These are phyloP conservation scores for Calephelis nemesis DNA, from an alignment of 1,140 invertebrate species.

Conservation along the genomic window DNA sequence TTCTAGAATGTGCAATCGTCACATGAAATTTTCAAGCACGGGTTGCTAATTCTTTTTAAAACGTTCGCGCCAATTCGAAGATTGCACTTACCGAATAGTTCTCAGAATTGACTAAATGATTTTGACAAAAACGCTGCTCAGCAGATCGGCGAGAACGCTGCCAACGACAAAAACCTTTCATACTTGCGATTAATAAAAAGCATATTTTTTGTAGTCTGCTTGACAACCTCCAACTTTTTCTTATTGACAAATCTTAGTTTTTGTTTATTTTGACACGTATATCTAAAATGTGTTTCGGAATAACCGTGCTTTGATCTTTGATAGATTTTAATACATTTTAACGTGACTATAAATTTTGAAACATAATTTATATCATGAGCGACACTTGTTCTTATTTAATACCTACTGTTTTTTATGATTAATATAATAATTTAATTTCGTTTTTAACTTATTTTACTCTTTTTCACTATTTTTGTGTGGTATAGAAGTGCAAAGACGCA, in stretches of 20 bases:
- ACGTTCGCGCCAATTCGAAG: constrained; percentile 30
- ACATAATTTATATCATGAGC: too few species aligned
- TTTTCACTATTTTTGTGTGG: too few species aligned
- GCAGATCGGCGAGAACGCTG: constrained; percentile 34
- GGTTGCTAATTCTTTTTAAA: constrained; percentile 45
- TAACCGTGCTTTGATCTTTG: neutral
- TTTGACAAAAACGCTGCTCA: constrained; percentile 50
- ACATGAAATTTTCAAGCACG: constrained; percentile 54
- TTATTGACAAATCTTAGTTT: constrained; percentile 13
- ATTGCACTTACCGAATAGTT: constrained; percentile 44
- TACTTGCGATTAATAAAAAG: constrained; percentile 23
- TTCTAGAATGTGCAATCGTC: constrained; percentile 56
- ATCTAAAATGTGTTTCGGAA: constrained; percentile 10
- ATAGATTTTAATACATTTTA: too few species aligned
- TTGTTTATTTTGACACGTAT: constrained; percentile 14
- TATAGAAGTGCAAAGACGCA: too few species aligned
- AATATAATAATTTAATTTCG: too few species aligned
- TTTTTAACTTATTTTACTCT: too few species aligned
- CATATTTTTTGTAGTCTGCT: constrained; percentile 23
- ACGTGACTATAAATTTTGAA: too few species aligned
- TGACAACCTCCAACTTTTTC: constrained; percentile 20
- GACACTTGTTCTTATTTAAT: too few species aligned
- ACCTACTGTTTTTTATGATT: too few species aligned
- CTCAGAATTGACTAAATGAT: constrained; percentile 53
- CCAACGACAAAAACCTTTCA: constrained; percentile 28